Evolutionary conservation across 2,888 invertebrate genomes (phyloP).

Genomic region (Darwinula stevensoni): DNA sequence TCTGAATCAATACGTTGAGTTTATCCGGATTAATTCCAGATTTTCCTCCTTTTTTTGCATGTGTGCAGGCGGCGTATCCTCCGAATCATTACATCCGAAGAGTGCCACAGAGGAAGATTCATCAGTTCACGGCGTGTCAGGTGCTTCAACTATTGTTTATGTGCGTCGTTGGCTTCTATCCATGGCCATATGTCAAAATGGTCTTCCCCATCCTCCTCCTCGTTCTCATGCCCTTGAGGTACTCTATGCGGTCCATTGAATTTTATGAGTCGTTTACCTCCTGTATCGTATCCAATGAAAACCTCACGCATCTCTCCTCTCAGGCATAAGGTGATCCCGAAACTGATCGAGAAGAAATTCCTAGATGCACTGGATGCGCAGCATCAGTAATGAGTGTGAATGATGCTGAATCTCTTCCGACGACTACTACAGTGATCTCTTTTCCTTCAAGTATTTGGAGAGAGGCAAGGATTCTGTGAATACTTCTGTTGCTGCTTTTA

Average conservation of each 20-base stretch:
- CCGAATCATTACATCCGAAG: slow-evolving; percentile 22
- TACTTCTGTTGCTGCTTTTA: too few species aligned
- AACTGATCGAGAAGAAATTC: slow-evolving; percentile 21
- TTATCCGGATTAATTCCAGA: too few species aligned
- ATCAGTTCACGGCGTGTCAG: slow-evolving; percentile 20
- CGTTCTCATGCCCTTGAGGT: slow-evolving; percentile 17
- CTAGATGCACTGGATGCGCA: slow-evolving; percentile 22
- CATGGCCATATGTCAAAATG: slow-evolving; percentile 25
- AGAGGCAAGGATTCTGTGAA: too few species aligned
- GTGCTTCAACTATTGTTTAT: slow-evolving; percentile 18
- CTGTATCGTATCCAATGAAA: not conserved
- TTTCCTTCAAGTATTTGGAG: too few species aligned
- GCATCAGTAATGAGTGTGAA: slow-evolving; percentile 15
- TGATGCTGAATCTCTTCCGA: too few species aligned
- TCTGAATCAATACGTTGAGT: too few species aligned
- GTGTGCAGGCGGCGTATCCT: slow-evolving; percentile 22
- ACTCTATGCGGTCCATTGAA: slow-evolving; percentile 8
- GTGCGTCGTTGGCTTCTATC: slow-evolving; percentile 19
- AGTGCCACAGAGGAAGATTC: slow-evolving; percentile 21
- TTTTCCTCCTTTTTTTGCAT: too few species aligned
- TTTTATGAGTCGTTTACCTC: too few species aligned
- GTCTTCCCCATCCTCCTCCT: slow-evolving; percentile 24
- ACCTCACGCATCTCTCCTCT: slow-evolving; percentile 6
- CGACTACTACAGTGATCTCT: too few species aligned
- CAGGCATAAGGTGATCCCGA: slow-evolving; percentile 22